Percentiles rank a stretch among this genome's conserved stretches.
Evolutionary conservation across 2,888 invertebrate genomes (phyloP).

Genomic region (Seira musarum): DNA sequence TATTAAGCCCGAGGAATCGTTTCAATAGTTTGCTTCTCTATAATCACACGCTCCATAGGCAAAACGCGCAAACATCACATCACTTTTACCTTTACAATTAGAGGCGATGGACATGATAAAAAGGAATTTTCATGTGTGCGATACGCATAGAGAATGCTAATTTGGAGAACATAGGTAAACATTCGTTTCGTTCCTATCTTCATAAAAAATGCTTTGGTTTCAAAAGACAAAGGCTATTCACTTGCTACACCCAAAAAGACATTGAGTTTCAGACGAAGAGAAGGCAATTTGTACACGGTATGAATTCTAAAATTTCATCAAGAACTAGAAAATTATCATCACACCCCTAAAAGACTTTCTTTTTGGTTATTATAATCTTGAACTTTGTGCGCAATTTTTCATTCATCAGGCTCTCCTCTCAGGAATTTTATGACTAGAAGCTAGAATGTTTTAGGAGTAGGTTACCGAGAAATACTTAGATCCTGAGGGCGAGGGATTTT

Average conservation of each 20-base stretch:
- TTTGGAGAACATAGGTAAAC: neutral
- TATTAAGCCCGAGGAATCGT: slow-evolving; percentile 12
- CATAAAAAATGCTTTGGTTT: neutral
- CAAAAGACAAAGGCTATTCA: neutral
- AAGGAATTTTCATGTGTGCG: slow-evolving; percentile 13
- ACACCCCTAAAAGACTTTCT: no score
- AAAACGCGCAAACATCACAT: neutral
- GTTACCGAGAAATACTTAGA: no score
- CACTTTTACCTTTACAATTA: neutral
- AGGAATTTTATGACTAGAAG: no score
- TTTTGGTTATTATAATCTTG: neutral
- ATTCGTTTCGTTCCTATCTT: neutral
- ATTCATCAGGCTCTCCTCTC: slow-evolving; percentile 14
- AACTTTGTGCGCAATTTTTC: slow-evolving; percentile 47
- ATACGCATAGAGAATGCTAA: slow-evolving; percentile 30
- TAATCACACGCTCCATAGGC: slow-evolving; percentile 3
- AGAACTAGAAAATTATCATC: no score
- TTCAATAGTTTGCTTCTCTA: neutral
- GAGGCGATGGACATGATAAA: slow-evolving; percentile 12
- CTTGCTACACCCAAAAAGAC: no score
- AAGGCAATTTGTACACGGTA: no score
- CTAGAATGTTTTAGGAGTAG: no score
- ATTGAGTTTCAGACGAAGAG: no score
- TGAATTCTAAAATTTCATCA: no score
- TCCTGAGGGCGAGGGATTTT: no score